Evolutionary conservation across 2,888 invertebrate genomes (phyloP).

Genomic region (Aspidiotus destructor): DNA sequence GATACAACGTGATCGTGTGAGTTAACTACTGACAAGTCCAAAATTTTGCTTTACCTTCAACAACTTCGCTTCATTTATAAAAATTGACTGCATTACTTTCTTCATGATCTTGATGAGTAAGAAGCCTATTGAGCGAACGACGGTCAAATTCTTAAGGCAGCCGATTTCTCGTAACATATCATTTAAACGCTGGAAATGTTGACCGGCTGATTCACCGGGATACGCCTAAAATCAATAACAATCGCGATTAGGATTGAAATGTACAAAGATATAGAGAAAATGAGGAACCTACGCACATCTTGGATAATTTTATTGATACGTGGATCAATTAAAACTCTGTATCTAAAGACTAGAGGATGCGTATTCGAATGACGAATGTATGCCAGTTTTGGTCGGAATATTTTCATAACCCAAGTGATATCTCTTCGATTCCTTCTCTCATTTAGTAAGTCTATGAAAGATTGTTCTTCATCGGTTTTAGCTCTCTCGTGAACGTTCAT

Average conservation of each 20-base stretch:
- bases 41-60: constrained; percentile 11
- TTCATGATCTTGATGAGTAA: constrained; percentile 22
- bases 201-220: constrained; percentile 7
- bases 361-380: not conserved
- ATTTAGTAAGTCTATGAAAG: constrained; percentile 8
- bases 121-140: constrained; percentile 13
- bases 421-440: constrained; percentile 12
- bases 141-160: constrained; percentile 4
- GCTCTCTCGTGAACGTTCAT: too few species aligned
- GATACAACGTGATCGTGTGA: too few species aligned
- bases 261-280: not conserved
- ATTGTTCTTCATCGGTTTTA: too few species aligned
- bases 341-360: constrained; percentile 12
- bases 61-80: constrained; percentile 11
- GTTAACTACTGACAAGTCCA: not conserved
- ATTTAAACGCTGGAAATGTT: constrained; percentile 6
- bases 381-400: constrained; percentile 6
- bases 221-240: not conserved
- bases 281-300: not conserved
- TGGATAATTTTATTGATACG: constrained; percentile 3
- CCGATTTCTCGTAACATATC: constrained; percentile 11
- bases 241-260: too few species aligned
- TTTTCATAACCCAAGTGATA: constrained; percentile 15
- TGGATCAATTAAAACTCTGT: constrained; percentile 9
- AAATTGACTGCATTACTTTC: constrained; percentile 13